Evolutionary conservation across 2,888 invertebrate genomes (phyloP).

Genomic region (Tetragonula carbonaria): DNA sequence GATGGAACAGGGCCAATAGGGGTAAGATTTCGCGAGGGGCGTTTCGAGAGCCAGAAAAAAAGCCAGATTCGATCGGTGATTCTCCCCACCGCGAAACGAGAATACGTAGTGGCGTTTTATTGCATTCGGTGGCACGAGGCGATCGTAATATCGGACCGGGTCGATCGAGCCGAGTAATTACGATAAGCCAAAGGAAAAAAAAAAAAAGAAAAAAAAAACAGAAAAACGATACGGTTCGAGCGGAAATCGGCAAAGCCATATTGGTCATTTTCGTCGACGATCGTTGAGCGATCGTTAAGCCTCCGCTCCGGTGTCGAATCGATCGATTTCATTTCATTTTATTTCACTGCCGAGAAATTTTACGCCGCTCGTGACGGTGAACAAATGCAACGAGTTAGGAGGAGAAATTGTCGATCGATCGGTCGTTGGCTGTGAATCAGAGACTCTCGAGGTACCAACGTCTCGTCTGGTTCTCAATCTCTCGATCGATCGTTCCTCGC

Average conservation of each 20-base stretch:
- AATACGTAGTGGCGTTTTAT: conserved; percentile 5
- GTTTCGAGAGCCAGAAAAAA: neutral
- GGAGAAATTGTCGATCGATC: no score
- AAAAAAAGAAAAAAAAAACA: neutral
- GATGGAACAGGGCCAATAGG: conserved; percentile 23
- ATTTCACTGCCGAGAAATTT: no score
- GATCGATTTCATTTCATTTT: neutral
- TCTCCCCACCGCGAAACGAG: neutral
- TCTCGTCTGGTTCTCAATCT: no score
- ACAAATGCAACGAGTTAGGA: no score
- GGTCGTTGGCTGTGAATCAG: no score
- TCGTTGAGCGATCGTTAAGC: no score
- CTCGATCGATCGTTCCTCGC: no score
- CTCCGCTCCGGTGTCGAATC: neutral
- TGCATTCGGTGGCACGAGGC: conserved; percentile 9
- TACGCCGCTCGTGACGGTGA: no score
- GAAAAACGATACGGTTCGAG: neutral
- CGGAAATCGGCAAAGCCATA: neutral
- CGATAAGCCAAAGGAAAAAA: neutral
- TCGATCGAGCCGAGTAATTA: conserved; percentile 16
- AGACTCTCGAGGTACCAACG: no score
- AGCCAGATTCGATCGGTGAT: neutral
- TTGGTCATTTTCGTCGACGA: conserved; percentile 27
- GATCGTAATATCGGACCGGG: conserved; percentile 9
- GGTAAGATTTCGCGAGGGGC: neutral